A percentile compares a stretch with the other conserved stretches of the same genome.
Evolutionary conservation across 2,113 vertebrate species (phyloP).

Genomic region (Dromaius novaehollandiae): DNA sequence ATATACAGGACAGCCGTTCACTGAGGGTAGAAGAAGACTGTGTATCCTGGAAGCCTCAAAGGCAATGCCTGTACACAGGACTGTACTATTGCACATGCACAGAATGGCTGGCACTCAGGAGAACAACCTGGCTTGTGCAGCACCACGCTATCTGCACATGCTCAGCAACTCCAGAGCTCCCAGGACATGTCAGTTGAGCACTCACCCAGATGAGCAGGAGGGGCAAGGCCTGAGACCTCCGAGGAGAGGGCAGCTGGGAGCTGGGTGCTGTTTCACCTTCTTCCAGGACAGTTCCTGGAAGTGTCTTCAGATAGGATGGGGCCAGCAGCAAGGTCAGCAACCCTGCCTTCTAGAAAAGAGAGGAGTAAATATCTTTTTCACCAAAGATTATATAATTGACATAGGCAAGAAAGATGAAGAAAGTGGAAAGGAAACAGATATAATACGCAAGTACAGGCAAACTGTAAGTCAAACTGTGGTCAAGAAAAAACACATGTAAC

Average conservation of each 20-base stretch:
- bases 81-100: rapidly evolving
- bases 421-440: neutral
- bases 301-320: neutral
- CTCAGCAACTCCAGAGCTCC: neutral
- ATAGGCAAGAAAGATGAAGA: neutral
- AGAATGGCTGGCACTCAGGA: neutral
- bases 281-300: neutral
- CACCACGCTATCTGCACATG: neutral
- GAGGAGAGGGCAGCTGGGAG: neutral
- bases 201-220: neutral
- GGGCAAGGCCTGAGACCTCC: neutral
- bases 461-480: neutral
- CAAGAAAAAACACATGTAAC: neutral
- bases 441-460: neutral
- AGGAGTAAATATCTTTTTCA: neutral
- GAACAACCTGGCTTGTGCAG: neutral
- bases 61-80: rapidly evolving
- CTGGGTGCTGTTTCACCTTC: neutral
- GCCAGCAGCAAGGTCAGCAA: neutral
- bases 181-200: neutral
- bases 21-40: neutral
- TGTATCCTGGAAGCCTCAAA: neutral
- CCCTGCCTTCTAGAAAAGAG: neutral
- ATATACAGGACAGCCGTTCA: rapidly evolving
- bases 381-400: neutral